Conservation (phyloP, 2,113 vertebrate genomes). For the Platichthys flesus region DNA sequence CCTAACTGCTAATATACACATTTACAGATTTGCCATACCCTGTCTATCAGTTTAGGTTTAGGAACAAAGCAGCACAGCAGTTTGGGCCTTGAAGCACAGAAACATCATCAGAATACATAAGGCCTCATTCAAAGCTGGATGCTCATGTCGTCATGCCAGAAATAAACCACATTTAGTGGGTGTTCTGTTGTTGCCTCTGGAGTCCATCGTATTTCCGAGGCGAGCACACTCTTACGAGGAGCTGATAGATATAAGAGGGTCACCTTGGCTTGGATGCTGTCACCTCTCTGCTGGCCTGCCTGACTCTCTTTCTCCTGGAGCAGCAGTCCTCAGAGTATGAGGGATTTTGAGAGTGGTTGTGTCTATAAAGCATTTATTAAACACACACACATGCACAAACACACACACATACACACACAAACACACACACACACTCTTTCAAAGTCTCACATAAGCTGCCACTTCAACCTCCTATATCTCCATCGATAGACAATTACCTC, state of each 20-base stretch:
- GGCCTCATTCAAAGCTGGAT: constrained; percentile 4
- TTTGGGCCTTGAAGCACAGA: constrained; percentile 4
- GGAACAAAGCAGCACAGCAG: background rate
- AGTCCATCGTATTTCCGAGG: constrained; percentile 5
- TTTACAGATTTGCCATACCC: background rate
- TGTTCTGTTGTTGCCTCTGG: constrained; percentile 15
- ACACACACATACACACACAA: background rate
- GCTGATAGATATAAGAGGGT: constrained; percentile 67
- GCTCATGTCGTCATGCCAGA: background rate
- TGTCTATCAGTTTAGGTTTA: too few species aligned
- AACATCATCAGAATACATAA: background rate
- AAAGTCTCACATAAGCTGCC: constrained; percentile 18
- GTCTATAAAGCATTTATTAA: constrained; percentile 20
- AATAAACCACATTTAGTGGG: constrained; percentile 23
- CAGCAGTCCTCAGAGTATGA: constrained; percentile 40
- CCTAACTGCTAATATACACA: background rate
- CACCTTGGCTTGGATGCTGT: constrained; percentile 69
- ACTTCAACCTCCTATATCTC: constrained; percentile 40
- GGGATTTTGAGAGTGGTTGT: constrained; percentile 13
- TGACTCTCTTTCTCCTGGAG: constrained; percentile 36
- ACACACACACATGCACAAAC: constrained; percentile 12
- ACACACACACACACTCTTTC: constrained; percentile 10
- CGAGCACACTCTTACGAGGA: background rate
- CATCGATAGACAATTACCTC: constrained; percentile 58
- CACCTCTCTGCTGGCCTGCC: constrained; percentile 40